Evolutionary conservation across 1,140 invertebrate species (phyloP).

Genomic region (Cotesia typhae): DNA sequence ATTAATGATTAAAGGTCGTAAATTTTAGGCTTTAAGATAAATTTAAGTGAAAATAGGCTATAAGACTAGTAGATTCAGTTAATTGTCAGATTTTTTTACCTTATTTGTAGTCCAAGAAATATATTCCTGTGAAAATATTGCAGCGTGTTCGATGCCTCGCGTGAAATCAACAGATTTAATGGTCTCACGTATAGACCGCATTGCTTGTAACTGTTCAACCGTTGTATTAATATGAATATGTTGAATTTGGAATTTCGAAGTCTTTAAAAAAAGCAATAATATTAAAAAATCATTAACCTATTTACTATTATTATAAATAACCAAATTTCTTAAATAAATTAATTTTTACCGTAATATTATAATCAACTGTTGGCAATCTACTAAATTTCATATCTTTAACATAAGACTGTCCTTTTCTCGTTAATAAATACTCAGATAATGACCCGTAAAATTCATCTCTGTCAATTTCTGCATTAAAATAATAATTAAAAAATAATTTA

Average conservation of each 20-base stretch:
- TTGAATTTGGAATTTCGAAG: constrained; percentile 58
- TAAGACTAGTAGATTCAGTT: too few species aligned
- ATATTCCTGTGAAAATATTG: constrained; percentile 58
- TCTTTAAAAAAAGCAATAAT: constrained; percentile 44
- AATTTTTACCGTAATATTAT: constrained; percentile 60
- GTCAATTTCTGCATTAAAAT: constrained; percentile 46
- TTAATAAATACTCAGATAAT: constrained; percentile 58
- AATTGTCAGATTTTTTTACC: constrained; percentile 39
- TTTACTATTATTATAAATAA: neutral
- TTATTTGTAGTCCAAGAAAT: constrained; percentile 59
- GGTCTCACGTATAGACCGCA: constrained; percentile 55
- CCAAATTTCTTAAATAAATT: constrained; percentile 2
- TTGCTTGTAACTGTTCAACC: constrained; percentile 54
- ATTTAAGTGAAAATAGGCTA: too few species aligned
- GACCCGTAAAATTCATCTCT: constrained; percentile 57
- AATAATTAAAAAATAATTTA: neutral
- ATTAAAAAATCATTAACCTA: neutral
- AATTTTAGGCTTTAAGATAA: neutral
- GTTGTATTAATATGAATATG: constrained; percentile 57
- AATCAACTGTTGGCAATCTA: constrained; percentile 55
- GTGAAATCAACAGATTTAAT: constrained; percentile 52
- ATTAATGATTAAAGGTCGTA: neutral
- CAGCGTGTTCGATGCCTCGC: constrained; percentile 47
- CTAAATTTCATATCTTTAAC: constrained; percentile 63
- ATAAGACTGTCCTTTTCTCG: constrained; percentile 57